These are phyloP conservation scores for Stenichneumon culpator DNA, from an alignment of 2,888 invertebrate species.

Conservation along the genomic window DNA sequence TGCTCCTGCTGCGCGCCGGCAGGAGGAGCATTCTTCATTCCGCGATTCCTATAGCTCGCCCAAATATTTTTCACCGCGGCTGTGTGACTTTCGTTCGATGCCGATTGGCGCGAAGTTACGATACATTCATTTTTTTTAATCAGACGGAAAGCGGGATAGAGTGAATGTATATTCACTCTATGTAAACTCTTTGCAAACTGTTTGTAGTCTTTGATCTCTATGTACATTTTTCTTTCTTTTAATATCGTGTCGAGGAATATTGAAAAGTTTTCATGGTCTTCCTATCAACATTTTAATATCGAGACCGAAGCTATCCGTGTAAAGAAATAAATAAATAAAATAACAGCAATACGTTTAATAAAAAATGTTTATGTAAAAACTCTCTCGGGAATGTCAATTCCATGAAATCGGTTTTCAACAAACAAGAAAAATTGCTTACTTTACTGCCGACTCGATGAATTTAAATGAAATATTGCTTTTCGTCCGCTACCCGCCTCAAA, in stretches of 20 bases:
- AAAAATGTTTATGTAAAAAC: not conserved
- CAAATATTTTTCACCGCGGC: too few relatives aligned
- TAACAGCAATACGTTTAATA: not conserved
- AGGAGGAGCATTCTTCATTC: conserved; percentile 36
- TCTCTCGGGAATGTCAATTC: too few relatives aligned
- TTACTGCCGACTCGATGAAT: not conserved
- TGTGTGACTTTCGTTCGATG: too few relatives aligned
- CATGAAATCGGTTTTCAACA: not conserved
- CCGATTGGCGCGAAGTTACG: too few relatives aligned
- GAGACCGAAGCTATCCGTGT: not conserved
- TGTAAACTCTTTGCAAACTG: too few relatives aligned
- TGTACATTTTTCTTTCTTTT: too few relatives aligned
- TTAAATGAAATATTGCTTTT: not conserved
- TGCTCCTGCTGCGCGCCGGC: not conserved
- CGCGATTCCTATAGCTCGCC: not conserved
- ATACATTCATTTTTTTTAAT: too few relatives aligned
- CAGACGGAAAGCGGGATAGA: too few relatives aligned
- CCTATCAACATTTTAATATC: not conserved
- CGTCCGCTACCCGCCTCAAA: too few relatives aligned
- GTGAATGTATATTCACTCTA: too few relatives aligned
- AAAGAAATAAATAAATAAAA: not conserved
- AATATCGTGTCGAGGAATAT: not conserved
- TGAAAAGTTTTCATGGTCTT: not conserved
- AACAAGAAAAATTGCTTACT: not conserved
- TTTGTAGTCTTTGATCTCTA: too few relatives aligned